A percentile compares a stretch with the other conserved stretches of the same genome.
Evolutionary conservation across 2,797 vertebrate species (phyloP).

Genomic region (Tolypeutes matacus): DNA sequence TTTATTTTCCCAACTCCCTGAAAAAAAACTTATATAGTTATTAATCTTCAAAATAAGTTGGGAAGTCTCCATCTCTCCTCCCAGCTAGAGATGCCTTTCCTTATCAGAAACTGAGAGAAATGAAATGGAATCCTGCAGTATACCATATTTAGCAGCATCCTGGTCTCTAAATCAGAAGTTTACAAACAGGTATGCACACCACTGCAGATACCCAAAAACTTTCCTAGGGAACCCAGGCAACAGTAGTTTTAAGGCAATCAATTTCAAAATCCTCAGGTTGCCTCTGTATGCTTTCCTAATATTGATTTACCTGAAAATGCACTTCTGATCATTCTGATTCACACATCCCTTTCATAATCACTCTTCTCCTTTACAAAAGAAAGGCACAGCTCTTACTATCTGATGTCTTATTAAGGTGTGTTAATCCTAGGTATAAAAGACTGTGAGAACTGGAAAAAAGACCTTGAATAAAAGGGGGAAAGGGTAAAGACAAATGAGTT

Average conservation of each 20-base stretch:
- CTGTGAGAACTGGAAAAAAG: no score
- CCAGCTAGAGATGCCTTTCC: neutral
- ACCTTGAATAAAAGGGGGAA: no score
- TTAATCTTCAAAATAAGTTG: constrained; percentile 30
- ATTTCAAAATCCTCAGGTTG: neutral
- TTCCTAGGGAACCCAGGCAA: neutral
- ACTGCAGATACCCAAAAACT: neutral
- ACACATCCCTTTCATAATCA: neutral
- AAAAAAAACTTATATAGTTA: neutral
- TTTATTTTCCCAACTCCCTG: neutral
- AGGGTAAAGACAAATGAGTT: no score
- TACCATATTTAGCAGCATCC: neutral
- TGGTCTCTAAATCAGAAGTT: neutral
- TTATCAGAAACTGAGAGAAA: neutral
- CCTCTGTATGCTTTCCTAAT: neutral
- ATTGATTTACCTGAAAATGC: neutral
- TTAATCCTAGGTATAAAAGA: neutral
- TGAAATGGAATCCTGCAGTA: neutral
- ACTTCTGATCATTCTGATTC: neutral
- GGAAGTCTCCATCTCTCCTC: neutral
- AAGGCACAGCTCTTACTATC: neutral
- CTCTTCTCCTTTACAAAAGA: neutral
- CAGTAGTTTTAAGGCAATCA: neutral
- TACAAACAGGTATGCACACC: neutral
- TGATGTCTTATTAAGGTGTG: neutral